Conservation (phyloP, 2,113 vertebrate species). For the Leptosomus discolor region DNA sequence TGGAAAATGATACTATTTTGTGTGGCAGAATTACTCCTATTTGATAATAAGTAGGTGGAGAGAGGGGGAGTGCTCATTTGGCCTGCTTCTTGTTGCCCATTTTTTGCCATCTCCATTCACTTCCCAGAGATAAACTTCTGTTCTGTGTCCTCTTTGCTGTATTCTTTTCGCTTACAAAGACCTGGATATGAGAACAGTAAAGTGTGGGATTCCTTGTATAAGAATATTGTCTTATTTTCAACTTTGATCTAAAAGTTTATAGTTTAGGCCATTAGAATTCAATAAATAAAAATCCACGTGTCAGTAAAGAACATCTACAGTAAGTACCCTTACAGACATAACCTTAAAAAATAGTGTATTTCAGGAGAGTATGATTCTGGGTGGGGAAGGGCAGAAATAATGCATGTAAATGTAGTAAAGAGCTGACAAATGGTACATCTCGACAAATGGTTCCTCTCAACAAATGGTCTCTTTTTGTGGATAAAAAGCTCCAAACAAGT, state of each 20-base stretch:
- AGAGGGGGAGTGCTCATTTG: neutral
- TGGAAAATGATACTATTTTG: neutral
- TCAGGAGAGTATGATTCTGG: neutral
- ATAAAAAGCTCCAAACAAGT: neutral
- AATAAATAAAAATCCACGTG: neutral
- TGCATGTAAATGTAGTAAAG: neutral
- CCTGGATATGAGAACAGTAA: neutral
- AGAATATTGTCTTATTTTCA: neutral
- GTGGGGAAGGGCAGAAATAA: neutral
- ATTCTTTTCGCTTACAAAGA: neutral
- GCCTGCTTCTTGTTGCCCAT: neutral
- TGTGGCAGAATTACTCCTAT: neutral
- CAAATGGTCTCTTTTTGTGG: neutral
- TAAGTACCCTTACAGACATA: neutral
- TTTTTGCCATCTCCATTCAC: accelerated
- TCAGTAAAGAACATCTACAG: neutral
- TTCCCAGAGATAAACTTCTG: neutral
- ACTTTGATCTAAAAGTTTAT: neutral
- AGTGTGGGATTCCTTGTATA: neutral
- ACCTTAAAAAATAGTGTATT: neutral
- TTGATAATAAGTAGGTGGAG: neutral
- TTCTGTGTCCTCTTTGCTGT: neutral
- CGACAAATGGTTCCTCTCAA: neutral
- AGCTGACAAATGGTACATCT: neutral
- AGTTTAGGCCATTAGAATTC: neutral